These are phyloP conservation scores for Hydropotes inermis DNA, from an alignment of 2,113 vertebrate genomes.

Conservation along the genomic window DNA sequence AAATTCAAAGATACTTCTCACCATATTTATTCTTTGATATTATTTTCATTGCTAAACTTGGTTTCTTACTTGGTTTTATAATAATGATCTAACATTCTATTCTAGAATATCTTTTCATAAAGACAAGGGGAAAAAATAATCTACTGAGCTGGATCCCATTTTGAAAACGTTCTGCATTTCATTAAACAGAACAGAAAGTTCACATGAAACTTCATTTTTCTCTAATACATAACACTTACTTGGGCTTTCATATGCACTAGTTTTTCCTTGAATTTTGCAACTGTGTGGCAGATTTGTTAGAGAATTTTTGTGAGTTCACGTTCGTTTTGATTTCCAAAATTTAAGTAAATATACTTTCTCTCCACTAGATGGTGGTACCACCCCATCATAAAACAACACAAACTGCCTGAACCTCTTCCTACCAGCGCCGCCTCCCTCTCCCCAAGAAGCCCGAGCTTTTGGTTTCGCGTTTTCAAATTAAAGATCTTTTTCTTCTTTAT, in stretches of 20 bases:
- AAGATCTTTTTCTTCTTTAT: too few species aligned
- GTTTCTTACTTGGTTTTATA: slow-evolving; percentile 1
- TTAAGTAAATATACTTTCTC: neutral
- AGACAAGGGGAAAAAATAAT: neutral
- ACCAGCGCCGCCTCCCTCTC: neutral
- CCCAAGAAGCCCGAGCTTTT: neutral
- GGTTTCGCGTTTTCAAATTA: neutral
- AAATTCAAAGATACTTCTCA: neutral
- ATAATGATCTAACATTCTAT: neutral
- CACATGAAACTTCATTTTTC: neutral
- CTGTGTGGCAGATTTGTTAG: neutral
- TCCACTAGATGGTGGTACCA: slow-evolving; percentile 74
- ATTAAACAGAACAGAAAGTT: neutral
- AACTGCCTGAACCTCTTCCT: rapidly evolving
- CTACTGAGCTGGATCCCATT: neutral
- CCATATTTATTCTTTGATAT: neutral
- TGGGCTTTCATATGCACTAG: neutral
- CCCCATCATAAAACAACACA: neutral
- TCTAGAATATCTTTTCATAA: neutral
- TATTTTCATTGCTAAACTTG: neutral
- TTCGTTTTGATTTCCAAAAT: neutral
- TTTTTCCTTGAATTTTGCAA: neutral
- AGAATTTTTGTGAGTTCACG: neutral
- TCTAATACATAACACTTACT: neutral
- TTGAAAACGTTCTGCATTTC: neutral